Percentiles rank a stretch among this genome's conserved stretches.
phyloP scores from a whole-genome alignment of 2,888 invertebrate species.

The Brenthis hecate region DNA sequence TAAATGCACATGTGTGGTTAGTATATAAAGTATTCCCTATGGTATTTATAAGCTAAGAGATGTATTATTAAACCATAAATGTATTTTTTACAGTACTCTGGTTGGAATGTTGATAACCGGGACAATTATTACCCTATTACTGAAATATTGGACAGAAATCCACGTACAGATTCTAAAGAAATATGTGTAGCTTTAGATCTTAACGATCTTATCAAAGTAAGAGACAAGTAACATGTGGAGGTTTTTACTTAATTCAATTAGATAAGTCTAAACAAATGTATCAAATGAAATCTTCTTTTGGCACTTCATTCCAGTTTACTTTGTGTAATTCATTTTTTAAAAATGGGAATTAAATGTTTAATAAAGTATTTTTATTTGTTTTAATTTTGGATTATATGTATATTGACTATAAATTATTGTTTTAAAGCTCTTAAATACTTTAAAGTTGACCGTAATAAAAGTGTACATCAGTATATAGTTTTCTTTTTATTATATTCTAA shows the following conservation, averaged over 20 bases:
- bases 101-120: constrained; percentile 83
- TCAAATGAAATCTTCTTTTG: constrained; percentile 64
- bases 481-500: no score
- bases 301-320: constrained; percentile 79
- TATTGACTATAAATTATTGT: neutral
- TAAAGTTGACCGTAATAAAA: no score
- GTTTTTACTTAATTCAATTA: constrained; percentile 72
- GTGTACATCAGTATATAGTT: no score
- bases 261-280: constrained; percentile 75
- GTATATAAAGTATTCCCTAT: constrained; percentile 43
- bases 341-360: constrained; percentile 75
- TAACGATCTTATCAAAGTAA: constrained; percentile 80
- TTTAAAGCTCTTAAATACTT: neutral
- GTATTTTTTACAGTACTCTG: constrained; percentile 78
- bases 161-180: constrained; percentile 79
- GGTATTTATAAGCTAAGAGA: neutral
- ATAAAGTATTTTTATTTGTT: constrained; percentile 53
- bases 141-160: constrained; percentile 79
- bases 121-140: constrained; percentile 83
- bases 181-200: constrained; percentile 81
- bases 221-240: constrained; percentile 73
- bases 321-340: constrained; percentile 75
- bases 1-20: constrained; percentile 84
- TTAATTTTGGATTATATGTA: constrained; percentile 29
- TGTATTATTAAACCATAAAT: neutral